phyloP scores from a whole-genome alignment of 2,113 vertebrate genomes.

The Phasianus colchicus region DNA sequence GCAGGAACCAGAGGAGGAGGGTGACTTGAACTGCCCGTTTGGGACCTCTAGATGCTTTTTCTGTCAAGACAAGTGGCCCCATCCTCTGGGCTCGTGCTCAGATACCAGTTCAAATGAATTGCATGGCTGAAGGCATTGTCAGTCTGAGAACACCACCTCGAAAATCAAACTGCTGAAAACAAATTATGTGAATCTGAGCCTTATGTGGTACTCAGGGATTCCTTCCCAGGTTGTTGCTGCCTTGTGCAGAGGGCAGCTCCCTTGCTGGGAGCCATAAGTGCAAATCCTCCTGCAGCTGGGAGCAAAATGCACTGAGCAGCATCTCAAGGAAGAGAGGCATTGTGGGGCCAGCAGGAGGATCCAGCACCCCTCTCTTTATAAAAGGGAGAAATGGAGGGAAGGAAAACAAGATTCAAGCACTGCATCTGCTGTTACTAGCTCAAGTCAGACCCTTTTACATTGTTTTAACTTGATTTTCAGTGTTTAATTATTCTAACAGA shows the following conservation, averaged over 20 bases:
- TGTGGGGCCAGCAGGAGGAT: not conserved
- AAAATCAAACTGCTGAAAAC: not conserved
- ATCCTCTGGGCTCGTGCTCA: not conserved
- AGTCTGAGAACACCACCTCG: not conserved
- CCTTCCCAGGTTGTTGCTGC: not conserved
- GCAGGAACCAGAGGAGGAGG: not conserved
- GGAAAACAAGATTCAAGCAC: not conserved
- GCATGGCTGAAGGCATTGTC: not conserved
- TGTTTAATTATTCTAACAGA: conserved; percentile 29
- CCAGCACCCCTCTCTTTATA: no score
- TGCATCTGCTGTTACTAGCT: not conserved
- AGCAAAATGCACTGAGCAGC: not conserved
- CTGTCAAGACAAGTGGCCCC: rapidly evolving
- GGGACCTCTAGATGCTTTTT: not conserved
- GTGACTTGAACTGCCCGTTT: not conserved
- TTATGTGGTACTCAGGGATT: not conserved
- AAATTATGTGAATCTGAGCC: not conserved
- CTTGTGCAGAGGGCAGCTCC: no score
- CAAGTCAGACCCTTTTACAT: not conserved
- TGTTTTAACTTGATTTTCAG: conserved; percentile 23
- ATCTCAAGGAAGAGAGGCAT: rapidly evolving
- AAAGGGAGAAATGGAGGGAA: rapidly evolving
- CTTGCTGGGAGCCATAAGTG: not conserved
- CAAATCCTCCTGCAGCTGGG: not conserved
- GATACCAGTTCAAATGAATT: not conserved